Evolutionary conservation across 35 echinoderm and acorn worm genomes (phyloP), one percentile per base, ranked within the genome.

Genomic region (Patiria miniata): DNA sequence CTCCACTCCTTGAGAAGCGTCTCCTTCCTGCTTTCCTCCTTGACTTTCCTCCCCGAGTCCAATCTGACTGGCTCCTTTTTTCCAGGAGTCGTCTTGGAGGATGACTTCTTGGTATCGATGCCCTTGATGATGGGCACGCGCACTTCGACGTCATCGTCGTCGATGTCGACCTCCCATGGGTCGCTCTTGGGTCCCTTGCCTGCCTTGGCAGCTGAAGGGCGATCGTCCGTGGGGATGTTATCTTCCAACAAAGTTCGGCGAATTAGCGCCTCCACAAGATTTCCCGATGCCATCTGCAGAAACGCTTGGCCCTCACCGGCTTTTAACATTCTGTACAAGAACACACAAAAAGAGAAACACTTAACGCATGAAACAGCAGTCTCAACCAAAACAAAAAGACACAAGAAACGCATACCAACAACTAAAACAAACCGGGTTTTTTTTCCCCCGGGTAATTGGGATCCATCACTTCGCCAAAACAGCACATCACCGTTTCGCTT

Each of bases 181-280:
- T 44, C 47, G 18, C 33, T 52, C 78, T 44, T 80, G 37, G 78
- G 30, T 28, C 29, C 21, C 3, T 73, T 73, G 47, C 15, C 78
- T n/a, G 78, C 19, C 23, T 80, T 44, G 2, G 38, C 37, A 10
- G 19, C n/a, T 14, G 30, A 18, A 80, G 38, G 38, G 78, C 47
- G 39, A 23, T 52, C 47, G 7, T 68, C 60, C 39, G 91, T 19
- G 85, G 36, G 3, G 34, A 89, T 82, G 65, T 87, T 86, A 38
- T 98, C 95, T 39, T 98, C 95, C 12, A 98, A 77, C 18, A 98
- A 39, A 0, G 95, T 98, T 40, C 82, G 89, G 80, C 95, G 54
- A 33, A 94, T 99, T 47, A 98, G 87, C 16, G 96, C 96, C 85
- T 99, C 96, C n/a, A 99, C 93, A 8, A 95, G 83, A 78, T 89